Conservation (phyloP, 1,140 invertebrate species). For the Drosophila truncata region DNA sequence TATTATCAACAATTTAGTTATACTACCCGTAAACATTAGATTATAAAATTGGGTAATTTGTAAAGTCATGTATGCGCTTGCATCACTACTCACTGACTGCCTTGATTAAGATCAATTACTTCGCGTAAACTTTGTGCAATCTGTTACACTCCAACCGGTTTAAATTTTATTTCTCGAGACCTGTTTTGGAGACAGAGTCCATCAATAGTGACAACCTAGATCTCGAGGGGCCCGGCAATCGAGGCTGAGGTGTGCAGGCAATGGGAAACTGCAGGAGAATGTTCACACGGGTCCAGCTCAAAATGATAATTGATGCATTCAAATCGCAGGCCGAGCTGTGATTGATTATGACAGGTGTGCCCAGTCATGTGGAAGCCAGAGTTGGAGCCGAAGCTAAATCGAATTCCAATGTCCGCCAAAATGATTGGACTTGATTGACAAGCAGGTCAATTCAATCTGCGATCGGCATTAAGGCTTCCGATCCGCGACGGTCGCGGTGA, state of each 20-base stretch:
- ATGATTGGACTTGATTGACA: conserved; percentile 78
- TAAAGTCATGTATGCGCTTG: conserved; percentile 4
- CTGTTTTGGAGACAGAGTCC: conserved; percentile 44
- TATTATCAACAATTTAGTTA: neutral
- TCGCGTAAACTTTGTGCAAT: conserved; percentile 16
- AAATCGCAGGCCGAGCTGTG: conserved; percentile 64
- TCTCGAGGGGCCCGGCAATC: neutral
- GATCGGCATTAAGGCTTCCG: conserved; percentile 53
- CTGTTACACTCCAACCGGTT: conserved; percentile 41
- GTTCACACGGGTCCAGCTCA: conserved; percentile 69
- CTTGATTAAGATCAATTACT: conserved; percentile 51
- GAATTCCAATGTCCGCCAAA: conserved; percentile 71
- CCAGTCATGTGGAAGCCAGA: conserved; percentile 69
- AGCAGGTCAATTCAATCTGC: conserved; percentile 63
- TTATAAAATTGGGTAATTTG: conserved; percentile 4
- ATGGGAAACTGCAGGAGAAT: conserved; percentile 25
- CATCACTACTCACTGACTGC: conserved; percentile 32
- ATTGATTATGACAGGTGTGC: conserved; percentile 78
- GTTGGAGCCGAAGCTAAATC: conserved; percentile 26
- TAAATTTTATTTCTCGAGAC: conserved; percentile 25
- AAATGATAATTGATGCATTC: conserved; percentile 76
- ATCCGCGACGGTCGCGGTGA: conserved; percentile 21
- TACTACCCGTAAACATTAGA: neutral
- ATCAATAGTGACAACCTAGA: conserved; percentile 45
- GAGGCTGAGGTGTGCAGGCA: conserved; percentile 9